Conservation (phyloP, 2,888 invertebrate species). For the Ditula angustiorana region DNA sequence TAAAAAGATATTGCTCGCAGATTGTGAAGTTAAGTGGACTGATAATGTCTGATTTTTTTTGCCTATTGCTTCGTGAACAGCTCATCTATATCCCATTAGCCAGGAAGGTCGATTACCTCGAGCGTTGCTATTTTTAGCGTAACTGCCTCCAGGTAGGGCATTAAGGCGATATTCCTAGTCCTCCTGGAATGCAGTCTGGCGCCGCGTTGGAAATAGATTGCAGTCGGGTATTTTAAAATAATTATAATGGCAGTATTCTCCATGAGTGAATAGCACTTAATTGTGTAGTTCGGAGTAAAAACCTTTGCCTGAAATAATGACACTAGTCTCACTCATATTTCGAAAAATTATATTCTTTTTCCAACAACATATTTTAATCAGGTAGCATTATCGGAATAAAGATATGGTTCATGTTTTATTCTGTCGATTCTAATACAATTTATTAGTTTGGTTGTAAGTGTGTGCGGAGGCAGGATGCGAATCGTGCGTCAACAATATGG, state of each 20-base stretch:
- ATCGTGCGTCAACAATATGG: constrained; percentile 72
- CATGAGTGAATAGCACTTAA: constrained; percentile 11
- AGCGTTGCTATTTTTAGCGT: constrained; percentile 69
- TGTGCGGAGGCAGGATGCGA: constrained; percentile 72
- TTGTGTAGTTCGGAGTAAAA: constrained; percentile 7
- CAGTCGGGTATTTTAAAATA: constrained; percentile 47
- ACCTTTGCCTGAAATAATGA: not conserved
- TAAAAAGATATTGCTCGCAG: constrained; percentile 27
- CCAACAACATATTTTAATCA: not conserved
- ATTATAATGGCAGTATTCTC: constrained; percentile 27
- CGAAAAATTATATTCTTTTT: not conserved
- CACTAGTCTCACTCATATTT: not conserved
- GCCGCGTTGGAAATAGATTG: constrained; percentile 75
- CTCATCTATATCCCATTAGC: constrained; percentile 64
- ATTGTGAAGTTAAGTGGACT: constrained; percentile 18
- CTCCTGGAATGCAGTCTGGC: constrained; percentile 80
- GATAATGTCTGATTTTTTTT: constrained; percentile 46
- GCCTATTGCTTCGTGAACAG: constrained; percentile 41
- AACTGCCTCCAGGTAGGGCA: constrained; percentile 66
- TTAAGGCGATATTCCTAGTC: constrained; percentile 75
- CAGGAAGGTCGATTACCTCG: constrained; percentile 61
- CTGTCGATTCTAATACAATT: constrained; percentile 10
- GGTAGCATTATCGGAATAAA: not conserved
- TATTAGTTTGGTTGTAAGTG: constrained; percentile 60
- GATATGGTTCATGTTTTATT: not conserved